These are phyloP conservation scores for Metridium senile DNA, from an alignment of 92 coral and sea anemone species.

Conservation along the genomic window DNA sequence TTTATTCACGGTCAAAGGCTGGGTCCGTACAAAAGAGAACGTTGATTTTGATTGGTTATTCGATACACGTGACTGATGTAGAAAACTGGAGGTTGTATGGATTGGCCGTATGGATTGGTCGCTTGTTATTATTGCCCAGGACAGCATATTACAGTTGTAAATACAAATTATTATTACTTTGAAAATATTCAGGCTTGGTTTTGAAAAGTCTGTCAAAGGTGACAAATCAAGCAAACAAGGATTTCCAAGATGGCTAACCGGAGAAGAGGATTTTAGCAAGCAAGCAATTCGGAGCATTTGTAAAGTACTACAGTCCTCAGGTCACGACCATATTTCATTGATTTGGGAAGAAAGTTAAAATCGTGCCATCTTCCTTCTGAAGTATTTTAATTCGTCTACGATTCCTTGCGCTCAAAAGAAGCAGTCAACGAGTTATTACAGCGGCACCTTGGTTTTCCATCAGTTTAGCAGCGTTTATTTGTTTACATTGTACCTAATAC, in stretches of 20 bases:
- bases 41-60: slow-evolving; percentile 7
- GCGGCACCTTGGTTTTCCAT: slow-evolving; percentile 60
- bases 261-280: slow-evolving; percentile 17
- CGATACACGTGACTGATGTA: slow-evolving; percentile 16
- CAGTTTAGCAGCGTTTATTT: slow-evolving; percentile 67
- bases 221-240: slow-evolving; percentile 38
- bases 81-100: slow-evolving; percentile 16
- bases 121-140: slow-evolving; percentile 38
- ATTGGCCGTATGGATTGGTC: slow-evolving; percentile 28
- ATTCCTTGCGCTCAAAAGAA: slow-evolving; percentile 32
- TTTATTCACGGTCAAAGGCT: slow-evolving; percentile 45
- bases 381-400: slow-evolving; percentile 19
- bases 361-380: slow-evolving; percentile 6
- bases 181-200: slow-evolving; percentile 26
- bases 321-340: slow-evolving; percentile 33
- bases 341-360: background rate
- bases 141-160: slow-evolving; percentile 30
- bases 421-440: slow-evolving; percentile 44
- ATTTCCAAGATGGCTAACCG: slow-evolving; percentile 29
- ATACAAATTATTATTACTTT: slow-evolving; percentile 53
- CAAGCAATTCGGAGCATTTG: slow-evolving; percentile 19
- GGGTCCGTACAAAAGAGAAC: slow-evolving; percentile 24
- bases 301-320: background rate
- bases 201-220: slow-evolving; percentile 28
- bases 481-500: slow-evolving; percentile 83